Percentiles rank a stretch among this genome's conserved stretches.
Evolutionary conservation across 2,113 vertebrate genomes (phyloP).

Genomic region (Seriola aureovittata): DNA sequence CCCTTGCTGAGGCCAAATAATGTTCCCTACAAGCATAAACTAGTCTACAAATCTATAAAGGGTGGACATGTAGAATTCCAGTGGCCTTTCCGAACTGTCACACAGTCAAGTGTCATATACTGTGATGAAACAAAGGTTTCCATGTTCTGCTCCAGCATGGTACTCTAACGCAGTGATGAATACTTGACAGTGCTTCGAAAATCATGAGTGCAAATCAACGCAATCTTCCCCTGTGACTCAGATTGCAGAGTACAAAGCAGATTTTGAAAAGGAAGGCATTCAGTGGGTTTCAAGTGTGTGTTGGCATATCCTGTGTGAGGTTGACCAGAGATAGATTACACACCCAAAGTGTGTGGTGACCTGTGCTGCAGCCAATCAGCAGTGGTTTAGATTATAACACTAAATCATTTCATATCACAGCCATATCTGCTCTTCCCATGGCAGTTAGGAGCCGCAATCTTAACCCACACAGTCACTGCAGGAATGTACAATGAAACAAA

Average conservation of each 20-base stretch:
- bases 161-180: constrained; percentile 37
- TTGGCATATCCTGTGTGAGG: constrained; percentile 79
- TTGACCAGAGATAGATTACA: constrained; percentile 79
- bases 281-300: constrained; percentile 69
- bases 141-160: constrained; percentile 24
- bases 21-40: constrained; percentile 52
- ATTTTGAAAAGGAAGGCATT: constrained; percentile 70
- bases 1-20: constrained; percentile 53
- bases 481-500: constrained; percentile 65
- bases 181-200: constrained; percentile 48
- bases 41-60: constrained; percentile 64
- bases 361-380: constrained; percentile 71
- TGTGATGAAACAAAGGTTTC: constrained; percentile 39
- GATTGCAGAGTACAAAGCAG: constrained; percentile 29
- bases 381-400: constrained; percentile 71
- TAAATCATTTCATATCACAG: constrained; percentile 80
- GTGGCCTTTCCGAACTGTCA: constrained; percentile 58
- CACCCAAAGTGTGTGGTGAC: constrained; percentile 76
- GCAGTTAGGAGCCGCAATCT: constrained; percentile 72
- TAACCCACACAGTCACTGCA: constrained; percentile 64
- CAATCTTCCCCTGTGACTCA: constrained; percentile 28
- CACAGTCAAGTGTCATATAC: constrained; percentile 49
- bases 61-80: constrained; percentile 68
- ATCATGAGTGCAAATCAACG: constrained; percentile 34
- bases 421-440: constrained; percentile 76